Evolutionary conservation across 1,140 invertebrate species (phyloP).

Genomic region (Matsumurasca onukii): DNA sequence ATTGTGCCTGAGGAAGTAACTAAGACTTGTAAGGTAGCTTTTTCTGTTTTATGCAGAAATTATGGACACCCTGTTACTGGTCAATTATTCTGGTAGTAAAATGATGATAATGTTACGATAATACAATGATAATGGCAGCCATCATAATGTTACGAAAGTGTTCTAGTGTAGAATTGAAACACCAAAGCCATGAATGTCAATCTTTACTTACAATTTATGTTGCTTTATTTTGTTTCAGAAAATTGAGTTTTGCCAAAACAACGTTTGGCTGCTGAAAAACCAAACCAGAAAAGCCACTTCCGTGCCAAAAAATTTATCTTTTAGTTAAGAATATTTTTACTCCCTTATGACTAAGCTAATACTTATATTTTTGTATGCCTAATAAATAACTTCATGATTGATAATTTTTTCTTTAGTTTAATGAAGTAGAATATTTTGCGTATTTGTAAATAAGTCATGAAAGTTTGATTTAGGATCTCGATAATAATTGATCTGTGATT

Average conservation of each 20-base stretch:
- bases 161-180: no score
- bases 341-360: background rate
- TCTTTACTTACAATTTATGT: no score
- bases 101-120: no score
- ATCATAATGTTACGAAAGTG: no score
- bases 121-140: no score
- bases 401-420: background rate
- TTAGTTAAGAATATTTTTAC: conserved; percentile 1
- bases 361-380: conserved; percentile 15
- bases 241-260: conserved; percentile 50
- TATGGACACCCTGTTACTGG: no score
- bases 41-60: no score
- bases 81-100: no score
- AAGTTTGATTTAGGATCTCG: conserved; percentile 3
- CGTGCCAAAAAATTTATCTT: conserved; percentile 5
- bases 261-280: conserved; percentile 49
- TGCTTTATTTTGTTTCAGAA: conserved; percentile 50
- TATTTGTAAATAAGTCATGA: conserved; percentile 3
- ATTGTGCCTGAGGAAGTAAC: no score
- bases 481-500: conserved; percentile 19
- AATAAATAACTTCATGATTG: conserved; percentile 5
- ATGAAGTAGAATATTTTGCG: background rate
- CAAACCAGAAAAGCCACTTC: conserved; percentile 9
- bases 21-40: no score
- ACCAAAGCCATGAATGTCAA: no score